These are phyloP conservation scores for Dipodomys stephensi DNA, from an alignment of 2,113 vertebrate genomes.

Conservation along the genomic window DNA sequence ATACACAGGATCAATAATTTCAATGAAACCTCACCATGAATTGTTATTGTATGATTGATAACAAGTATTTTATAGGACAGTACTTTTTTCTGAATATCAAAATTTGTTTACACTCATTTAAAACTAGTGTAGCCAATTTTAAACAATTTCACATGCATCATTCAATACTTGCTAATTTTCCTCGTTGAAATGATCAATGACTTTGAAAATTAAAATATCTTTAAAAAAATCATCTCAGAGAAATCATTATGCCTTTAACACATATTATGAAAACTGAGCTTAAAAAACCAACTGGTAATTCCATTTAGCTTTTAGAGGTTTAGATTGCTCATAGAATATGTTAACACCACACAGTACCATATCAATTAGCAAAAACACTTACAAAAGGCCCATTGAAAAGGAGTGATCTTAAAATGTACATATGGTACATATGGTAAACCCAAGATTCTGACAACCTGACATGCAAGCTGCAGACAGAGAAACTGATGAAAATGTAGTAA, in stretches of 20 bases:
- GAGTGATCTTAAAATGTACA: conserved; percentile 72
- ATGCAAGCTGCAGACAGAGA: conserved; percentile 92
- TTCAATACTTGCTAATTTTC: background rate
- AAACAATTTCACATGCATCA: background rate
- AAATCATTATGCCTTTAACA: conserved; percentile 65
- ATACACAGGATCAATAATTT: conserved; percentile 21
- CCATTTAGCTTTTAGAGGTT: conserved; percentile 46
- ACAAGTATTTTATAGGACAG: background rate
- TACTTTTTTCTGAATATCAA: background rate
- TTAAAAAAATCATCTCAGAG: conserved; percentile 9
- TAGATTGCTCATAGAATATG: conserved; percentile 70
- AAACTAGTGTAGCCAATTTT: conserved; percentile 47
- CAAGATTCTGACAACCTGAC: conserved; percentile 91
- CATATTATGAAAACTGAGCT: conserved; percentile 75
- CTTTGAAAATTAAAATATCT: conserved; percentile 52
- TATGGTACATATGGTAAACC: too few relatives aligned
- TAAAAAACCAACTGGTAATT: conserved; percentile 67
- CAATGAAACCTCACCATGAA: background rate
- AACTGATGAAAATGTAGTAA: conserved; percentile 89
- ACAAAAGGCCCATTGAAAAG: conserved; percentile 84
- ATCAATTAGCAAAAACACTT: conserved; percentile 85
- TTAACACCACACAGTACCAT: conserved; percentile 81
- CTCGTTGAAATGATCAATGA: conserved; percentile 26
- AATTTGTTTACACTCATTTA: background rate
- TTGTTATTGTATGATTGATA: background rate